Conservation (phyloP, 2,797 vertebrate species). For the Eidolon dupreanum region DNA sequence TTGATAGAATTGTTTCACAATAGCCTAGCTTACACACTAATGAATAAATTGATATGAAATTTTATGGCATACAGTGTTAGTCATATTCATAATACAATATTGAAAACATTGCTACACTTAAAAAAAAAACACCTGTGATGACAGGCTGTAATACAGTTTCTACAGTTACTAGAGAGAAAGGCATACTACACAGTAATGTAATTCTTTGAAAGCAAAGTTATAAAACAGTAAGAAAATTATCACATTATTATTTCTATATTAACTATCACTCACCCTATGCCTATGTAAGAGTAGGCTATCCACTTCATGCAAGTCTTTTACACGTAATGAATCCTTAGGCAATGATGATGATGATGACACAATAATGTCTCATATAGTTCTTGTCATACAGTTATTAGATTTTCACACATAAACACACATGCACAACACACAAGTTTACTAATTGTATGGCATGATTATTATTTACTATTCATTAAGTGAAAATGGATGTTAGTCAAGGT, state of each 20-base stretch:
- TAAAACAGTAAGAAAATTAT: not conserved
- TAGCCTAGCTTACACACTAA: too few relatives aligned
- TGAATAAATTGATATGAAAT: too few relatives aligned
- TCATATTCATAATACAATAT: not conserved
- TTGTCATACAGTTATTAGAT: not conserved
- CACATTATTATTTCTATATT: not conserved
- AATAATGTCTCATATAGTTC: not conserved
- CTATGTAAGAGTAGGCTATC: not conserved
- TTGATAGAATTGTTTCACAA: not conserved
- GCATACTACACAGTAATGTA: not conserved
- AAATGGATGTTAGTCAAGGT: not conserved
- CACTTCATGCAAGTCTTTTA: not conserved
- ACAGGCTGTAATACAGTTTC: not conserved
- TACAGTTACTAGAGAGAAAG: not conserved
- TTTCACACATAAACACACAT: not conserved
- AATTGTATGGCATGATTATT: not conserved
- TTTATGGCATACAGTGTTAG: not conserved
- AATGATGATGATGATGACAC: not conserved
- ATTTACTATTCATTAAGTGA: not conserved
- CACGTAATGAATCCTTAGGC: not conserved
- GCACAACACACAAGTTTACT: not conserved
- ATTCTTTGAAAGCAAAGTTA: not conserved
- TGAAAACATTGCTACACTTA: not conserved
- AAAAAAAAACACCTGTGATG: not conserved
- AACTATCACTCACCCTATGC: not conserved